Evolutionary conservation across 2,888 invertebrate genomes (phyloP), one percentile per base, ranked within the genome.

Genomic region (Machimus atricapillus): DNA sequence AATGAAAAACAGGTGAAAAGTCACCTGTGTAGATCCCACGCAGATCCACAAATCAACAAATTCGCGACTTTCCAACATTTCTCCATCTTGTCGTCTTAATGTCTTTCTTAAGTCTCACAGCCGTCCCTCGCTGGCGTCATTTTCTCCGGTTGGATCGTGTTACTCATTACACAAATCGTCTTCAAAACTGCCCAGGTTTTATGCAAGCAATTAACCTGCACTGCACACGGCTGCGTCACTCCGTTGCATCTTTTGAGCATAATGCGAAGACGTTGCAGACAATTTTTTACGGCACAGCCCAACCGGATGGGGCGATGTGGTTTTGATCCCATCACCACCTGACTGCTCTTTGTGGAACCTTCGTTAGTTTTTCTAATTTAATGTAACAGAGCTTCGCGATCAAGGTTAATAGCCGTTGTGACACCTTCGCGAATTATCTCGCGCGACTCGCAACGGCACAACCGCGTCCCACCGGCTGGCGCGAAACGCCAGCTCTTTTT

Each of bases 381-480:
- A 66, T 40, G 23, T 66, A 34, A 34, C 82, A 40, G 46, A 40
- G 52, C 31, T 66, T 40, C 66, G 37, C 37, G 82, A 83, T 83
- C 82, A 83, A 83, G 82, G 82, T 83, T 83, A 83, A 83, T 66
- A 83, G 82, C 40, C 40, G 58, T 23, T 37, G 56, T 40, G 82
- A 66, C 82, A 83, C 82, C 82, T 83, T 83, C 66, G 19, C 58
- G 34, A 83, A 58, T 37, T 83, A 83, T 81, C 56, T 58, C 46
- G 23, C 31, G 4, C 52, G 31, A 31, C 23, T 9, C n/a, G 43
- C 40, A 40, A 40, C 40, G 37, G 40, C 40, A 74, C 74, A 23
- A 12, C n/a, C 16, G 74, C 27, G 73, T 27, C 76, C 37, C 52
- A 43, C 37, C 37, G 19, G n/a, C 77, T 40, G 77, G 16, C 37